Evolutionary conservation across 2,888 invertebrate genomes (phyloP).

Genomic region (Yponomeuta sedellus): DNA sequence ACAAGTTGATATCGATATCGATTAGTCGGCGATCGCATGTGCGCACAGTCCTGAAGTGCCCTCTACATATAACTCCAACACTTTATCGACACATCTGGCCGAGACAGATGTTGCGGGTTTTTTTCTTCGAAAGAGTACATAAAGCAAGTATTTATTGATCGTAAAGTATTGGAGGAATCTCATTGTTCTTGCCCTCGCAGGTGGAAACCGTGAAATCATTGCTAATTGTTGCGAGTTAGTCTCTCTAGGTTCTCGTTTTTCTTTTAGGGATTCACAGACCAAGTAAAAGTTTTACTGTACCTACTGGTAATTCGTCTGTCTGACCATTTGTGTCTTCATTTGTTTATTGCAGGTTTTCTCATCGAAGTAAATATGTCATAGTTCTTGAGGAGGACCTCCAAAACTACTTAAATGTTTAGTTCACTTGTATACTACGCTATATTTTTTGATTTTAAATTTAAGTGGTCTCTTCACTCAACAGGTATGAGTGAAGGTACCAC

Average conservation of each 20-base stretch:
- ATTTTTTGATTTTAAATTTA: too few species aligned
- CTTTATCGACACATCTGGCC: slow-evolving; percentile 2
- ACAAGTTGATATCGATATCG: too few species aligned
- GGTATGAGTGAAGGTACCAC: too few species aligned
- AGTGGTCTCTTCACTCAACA: too few species aligned
- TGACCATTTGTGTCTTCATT: too few species aligned
- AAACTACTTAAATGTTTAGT: too few species aligned
- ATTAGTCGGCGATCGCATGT: not conserved
- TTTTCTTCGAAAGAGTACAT: not conserved
- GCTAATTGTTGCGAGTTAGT: not conserved
- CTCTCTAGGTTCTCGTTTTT: not conserved
- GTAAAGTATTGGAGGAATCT: not conserved
- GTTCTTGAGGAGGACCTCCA: too few species aligned
- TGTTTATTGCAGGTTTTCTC: too few species aligned
- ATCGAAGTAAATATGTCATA: too few species aligned
- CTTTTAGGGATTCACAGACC: not conserved
- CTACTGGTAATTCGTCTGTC: too few species aligned
- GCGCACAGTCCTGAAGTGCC: not conserved
- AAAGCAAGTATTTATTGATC: slow-evolving; percentile 5
- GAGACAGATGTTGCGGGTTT: not conserved
- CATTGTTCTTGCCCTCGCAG: slow-evolving; percentile 5
- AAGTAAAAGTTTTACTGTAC: not conserved
- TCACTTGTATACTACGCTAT: too few species aligned
- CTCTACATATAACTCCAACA: not conserved
- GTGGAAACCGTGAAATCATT: not conserved